Conservation (phyloP, 2,888 invertebrate species). For the Pachymerium ferrugineum region DNA sequence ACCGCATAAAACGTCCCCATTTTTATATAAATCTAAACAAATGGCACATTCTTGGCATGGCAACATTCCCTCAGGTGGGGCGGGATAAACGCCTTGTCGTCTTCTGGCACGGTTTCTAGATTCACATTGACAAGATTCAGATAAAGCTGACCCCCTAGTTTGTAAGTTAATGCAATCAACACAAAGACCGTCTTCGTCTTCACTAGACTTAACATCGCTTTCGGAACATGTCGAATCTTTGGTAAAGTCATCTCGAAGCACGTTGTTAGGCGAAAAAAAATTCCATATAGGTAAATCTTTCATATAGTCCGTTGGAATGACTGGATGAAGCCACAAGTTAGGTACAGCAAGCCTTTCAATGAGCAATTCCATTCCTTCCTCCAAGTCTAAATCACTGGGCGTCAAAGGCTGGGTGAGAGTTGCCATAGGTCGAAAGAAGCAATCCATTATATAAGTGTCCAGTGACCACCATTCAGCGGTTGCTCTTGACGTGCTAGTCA, state of each 20-base stretch:
- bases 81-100: background rate
- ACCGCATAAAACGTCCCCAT: constrained; percentile 48
- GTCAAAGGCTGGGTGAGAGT: constrained; percentile 41
- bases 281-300: constrained; percentile 51
- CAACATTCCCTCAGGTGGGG: constrained; percentile 46
- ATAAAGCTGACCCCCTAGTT: no score
- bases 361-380: constrained; percentile 47
- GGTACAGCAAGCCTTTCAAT: constrained; percentile 49
- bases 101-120: background rate
- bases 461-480: constrained; percentile 47
- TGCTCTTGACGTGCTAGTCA: background rate
- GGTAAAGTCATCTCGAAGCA: background rate
- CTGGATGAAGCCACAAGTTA: constrained; percentile 50
- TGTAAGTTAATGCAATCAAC: no score
- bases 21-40: constrained; percentile 51
- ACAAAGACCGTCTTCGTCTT: constrained; percentile 36
- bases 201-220: constrained; percentile 34
- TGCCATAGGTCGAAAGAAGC: constrained; percentile 45
- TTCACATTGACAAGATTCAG: no score
- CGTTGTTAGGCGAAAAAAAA: background rate
- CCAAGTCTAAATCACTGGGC: constrained; percentile 44
- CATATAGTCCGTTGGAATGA: constrained; percentile 50
- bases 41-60: constrained; percentile 51
- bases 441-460: constrained; percentile 43
- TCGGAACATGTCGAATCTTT: constrained; percentile 22